A percentile compares a stretch with the other conserved stretches of the same genome.
These are phyloP conservation scores for Tenualosa thibaudeaui DNA, from an alignment of 2,797 vertebrate genomes.

Conservation along the genomic window DNA sequence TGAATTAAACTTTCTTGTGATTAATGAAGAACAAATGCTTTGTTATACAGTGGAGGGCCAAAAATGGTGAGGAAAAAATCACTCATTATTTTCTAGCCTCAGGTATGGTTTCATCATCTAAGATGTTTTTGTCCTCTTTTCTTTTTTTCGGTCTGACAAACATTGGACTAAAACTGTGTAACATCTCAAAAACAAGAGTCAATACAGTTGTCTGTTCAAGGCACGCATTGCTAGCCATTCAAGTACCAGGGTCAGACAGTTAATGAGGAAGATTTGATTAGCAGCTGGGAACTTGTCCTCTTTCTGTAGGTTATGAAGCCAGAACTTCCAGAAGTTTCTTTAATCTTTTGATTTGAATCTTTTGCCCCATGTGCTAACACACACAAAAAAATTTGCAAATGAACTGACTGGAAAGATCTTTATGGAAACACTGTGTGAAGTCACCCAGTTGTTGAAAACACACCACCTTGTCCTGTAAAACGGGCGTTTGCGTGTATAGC, in stretches of 20 bases:
- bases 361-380: not conserved
- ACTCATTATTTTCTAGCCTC: conserved; percentile 89
- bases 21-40: conserved; percentile 86
- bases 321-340: not conserved
- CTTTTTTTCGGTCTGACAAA: conserved; percentile 48
- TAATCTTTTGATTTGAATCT: not conserved
- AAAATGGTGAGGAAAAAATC: conserved; percentile 78
- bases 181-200: not conserved
- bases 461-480: not conserved
- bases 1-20: conserved; percentile 84
- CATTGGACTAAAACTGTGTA: not conserved
- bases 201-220: not conserved
- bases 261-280: conserved; percentile 7
- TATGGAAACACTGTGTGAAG: not conserved
- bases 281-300: not conserved
- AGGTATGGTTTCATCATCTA: conserved; percentile 81
- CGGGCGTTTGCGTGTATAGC: not conserved
- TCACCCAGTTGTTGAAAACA: not conserved
- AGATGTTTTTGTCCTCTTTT: conserved; percentile 79
- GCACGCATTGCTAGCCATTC: not conserved
- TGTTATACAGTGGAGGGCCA: conserved; percentile 75
- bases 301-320: not conserved
- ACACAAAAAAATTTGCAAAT: not conserved
- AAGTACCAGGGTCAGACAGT: not conserved
- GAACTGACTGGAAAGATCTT: not conserved